Evolutionary conservation across 2,113 vertebrate species (phyloP).

Genomic region (Fukomys damarensis): DNA sequence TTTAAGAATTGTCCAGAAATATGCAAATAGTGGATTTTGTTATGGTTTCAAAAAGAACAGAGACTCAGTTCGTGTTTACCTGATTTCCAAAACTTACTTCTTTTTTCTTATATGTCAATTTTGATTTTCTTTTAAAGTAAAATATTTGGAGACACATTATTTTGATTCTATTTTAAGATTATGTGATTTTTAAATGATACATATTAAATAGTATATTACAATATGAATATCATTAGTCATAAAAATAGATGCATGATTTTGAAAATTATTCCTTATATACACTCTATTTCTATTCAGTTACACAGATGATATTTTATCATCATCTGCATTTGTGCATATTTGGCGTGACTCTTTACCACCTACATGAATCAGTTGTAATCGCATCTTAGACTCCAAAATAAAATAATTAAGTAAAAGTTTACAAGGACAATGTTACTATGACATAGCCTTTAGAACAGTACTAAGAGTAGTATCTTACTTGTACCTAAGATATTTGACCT

Average conservation of each 20-base stretch:
- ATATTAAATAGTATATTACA: not conserved
- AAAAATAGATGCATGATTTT: not conserved
- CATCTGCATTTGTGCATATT: not conserved
- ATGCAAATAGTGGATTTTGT: not conserved
- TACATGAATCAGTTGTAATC: not conserved
- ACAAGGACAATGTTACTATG: not conserved
- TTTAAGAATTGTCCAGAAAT: not conserved
- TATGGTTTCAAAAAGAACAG: not conserved
- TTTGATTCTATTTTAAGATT: not conserved
- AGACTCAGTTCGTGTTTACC: not conserved
- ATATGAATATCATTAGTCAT: not conserved
- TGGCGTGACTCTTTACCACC: not conserved
- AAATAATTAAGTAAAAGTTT: not conserved
- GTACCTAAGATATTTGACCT: not conserved
- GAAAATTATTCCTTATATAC: not conserved
- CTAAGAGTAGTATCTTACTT: not conserved
- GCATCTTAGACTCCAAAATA: not conserved
- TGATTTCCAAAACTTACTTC: not conserved
- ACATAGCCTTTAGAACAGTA: not conserved
- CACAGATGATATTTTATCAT: not conserved
- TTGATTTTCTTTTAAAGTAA: not conserved
- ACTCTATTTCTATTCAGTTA: not conserved
- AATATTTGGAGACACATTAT: not conserved
- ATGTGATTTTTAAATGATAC: not conserved
- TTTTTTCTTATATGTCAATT: not conserved